Percentiles rank a stretch among this genome's conserved stretches.
phyloP scores from a whole-genome alignment of 2,888 invertebrate species.

The Agelastica alni region DNA sequence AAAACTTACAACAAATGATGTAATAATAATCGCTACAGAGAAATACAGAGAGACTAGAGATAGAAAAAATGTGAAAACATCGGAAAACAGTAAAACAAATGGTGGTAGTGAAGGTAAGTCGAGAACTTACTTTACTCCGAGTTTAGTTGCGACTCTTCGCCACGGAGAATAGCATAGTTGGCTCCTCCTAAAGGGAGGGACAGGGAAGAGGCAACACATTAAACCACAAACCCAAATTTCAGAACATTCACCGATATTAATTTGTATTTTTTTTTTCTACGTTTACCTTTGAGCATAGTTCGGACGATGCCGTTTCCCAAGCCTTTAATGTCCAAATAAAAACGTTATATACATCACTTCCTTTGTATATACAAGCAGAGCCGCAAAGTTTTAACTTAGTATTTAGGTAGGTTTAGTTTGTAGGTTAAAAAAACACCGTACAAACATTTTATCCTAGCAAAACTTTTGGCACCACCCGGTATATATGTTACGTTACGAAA shows the following conservation, averaged over 20 bases:
- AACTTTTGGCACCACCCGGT: too few species aligned
- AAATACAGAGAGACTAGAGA: constrained; percentile 24
- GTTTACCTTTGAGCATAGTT: constrained; percentile 23
- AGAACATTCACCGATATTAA: constrained; percentile 26
- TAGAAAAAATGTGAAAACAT: constrained; percentile 32
- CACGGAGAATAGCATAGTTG: constrained; percentile 89
- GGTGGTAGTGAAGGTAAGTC: constrained; percentile 46
- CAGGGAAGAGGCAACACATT: constrained; percentile 60
- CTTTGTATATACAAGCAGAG: too few species aligned
- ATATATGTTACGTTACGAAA: too few species aligned
- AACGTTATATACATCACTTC: too few species aligned
- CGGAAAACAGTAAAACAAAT: constrained; percentile 30
- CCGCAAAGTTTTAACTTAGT: too few species aligned
- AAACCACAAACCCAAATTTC: constrained; percentile 52
- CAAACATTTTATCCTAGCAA: too few species aligned
- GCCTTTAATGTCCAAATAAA: too few species aligned
- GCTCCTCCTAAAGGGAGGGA: constrained; percentile 60
- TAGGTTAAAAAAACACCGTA: too few species aligned
- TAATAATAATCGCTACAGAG: too few species aligned
- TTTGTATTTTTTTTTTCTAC: constrained; percentile 9
- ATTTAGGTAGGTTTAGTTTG: too few species aligned
- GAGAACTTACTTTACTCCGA: constrained; percentile 91
- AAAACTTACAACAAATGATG: constrained; percentile 22
- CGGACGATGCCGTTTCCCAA: constrained; percentile 6
- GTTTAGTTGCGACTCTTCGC: constrained; percentile 91